phyloP scores from a whole-genome alignment of 2,113 vertebrate species.

The Cacatua alba region DNA sequence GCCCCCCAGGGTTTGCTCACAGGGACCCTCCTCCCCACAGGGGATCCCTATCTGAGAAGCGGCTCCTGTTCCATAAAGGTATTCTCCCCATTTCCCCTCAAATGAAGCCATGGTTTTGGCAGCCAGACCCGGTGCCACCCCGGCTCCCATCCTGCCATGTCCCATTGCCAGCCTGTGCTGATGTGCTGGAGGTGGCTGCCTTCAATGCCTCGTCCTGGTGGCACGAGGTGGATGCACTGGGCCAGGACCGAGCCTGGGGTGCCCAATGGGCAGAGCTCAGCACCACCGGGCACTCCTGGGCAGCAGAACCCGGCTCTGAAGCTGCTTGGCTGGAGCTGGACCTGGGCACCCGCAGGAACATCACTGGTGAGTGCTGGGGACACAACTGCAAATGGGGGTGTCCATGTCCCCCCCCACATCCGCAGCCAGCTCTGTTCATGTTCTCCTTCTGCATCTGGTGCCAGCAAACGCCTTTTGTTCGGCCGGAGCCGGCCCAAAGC shows the following conservation, averaged over 20 bases:
- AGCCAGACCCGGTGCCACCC: not conserved
- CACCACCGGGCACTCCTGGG: conserved; percentile 67
- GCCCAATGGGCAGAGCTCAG: conserved; percentile 18
- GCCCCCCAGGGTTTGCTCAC: not conserved
- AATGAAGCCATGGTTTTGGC: not conserved
- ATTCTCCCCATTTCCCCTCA: not conserved
- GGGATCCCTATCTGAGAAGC: conserved; percentile 87
- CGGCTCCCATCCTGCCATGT: not conserved
- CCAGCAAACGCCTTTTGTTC: conserved; percentile 36
- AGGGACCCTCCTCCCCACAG: conserved; percentile 51
- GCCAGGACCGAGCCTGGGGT: conserved; percentile 56
- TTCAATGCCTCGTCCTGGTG: conserved; percentile 81
- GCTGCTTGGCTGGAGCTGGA: conserved; percentile 82
- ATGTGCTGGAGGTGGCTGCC: conserved; percentile 58
- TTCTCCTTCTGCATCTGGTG: conserved; percentile 43
- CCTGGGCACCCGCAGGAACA: conserved; percentile 75
- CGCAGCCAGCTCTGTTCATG: not conserved
- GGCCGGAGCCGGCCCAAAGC: not conserved
- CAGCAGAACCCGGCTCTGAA: not conserved
- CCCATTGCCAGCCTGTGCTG: conserved; percentile 73
- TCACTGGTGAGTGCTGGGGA: conserved; percentile 75
- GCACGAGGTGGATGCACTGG: conserved; percentile 62
- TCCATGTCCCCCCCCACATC: not conserved
- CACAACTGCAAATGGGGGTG: not conserved
- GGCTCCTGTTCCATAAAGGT: conserved; percentile 84